Evolutionary conservation across 2,797 vertebrate species (phyloP), one percentile per base, ranked within the genome.

Genomic region (Oreonectes daqikongensis): DNA sequence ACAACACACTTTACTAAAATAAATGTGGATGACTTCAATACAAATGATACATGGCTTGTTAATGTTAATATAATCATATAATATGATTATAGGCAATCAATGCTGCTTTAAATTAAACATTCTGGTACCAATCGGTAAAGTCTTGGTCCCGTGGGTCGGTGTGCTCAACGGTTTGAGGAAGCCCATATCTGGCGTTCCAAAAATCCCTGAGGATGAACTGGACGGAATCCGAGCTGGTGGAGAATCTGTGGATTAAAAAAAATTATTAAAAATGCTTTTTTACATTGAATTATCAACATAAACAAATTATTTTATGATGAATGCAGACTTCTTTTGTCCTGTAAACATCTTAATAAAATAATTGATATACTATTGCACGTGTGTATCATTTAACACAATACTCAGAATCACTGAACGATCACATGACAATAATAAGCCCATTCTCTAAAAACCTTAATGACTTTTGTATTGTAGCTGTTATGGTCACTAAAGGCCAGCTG

Each of bases 101-200:
- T 77, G 46, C 18, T 53, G 28, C n/a, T 77, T 69, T 17, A 35
- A 44, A 18, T 28, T 12, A 61, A 69, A 64, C n/a, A n/a, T n/a
- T 53, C 20, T 77, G 11, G 9, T 87, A 99, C 97, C 95, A 94
- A 97, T 89, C 66, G 94, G 89, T 83, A 94, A 94, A 4, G 94
- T 90, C 91, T 97, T 98, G 89, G 93, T 94, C 82, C 93, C 91
- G 0, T 92, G 92, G 80, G 95, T 94, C 59, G 95, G 94, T 70
- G 95, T 90, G 79, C 93, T 91, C 87, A 95, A 86, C 72, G 96
- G 97, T 88, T 97, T 98, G 85, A 96, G 92, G 87, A 95, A 77
- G 68, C 90, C 85, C 15, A 92, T 85, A 79, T 98, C 96, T 86
- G 94, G 95, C 83, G 90, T 88, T 79, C 93, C 94, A 75, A 95